phyloP scores from a whole-genome alignment of 2,113 vertebrate species.

The Macquaria ambigua region DNA sequence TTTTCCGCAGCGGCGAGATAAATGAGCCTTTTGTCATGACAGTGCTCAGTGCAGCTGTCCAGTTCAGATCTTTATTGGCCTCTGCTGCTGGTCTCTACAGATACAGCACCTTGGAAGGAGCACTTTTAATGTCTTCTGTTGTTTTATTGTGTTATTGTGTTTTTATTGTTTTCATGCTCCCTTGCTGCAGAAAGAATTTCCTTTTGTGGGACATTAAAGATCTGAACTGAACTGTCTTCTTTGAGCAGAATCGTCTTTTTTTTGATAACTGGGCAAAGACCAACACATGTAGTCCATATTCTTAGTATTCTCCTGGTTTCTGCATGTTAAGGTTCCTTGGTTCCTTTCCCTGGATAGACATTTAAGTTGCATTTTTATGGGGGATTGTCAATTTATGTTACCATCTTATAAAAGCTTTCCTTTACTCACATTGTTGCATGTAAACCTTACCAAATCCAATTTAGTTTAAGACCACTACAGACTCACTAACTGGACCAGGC shows the following conservation, averaged over 20 bases:
- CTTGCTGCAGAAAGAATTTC: background rate
- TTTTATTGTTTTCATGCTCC: conserved; percentile 1
- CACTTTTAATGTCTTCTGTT: background rate
- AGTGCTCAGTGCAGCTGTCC: background rate
- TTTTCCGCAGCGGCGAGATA: background rate
- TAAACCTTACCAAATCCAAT: background rate
- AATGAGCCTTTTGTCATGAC: background rate
- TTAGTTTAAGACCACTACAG: background rate
- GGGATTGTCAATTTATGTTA: background rate
- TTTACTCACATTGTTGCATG: too few species aligned
- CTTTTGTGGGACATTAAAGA: background rate
- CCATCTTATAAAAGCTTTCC: too few species aligned
- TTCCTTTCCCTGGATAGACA: too few species aligned
- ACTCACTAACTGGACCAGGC: background rate
- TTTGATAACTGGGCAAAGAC: background rate
- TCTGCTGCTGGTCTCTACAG: background rate
- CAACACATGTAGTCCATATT: background rate
- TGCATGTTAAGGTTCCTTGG: background rate
- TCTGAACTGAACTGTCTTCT: background rate
- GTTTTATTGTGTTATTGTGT: background rate
- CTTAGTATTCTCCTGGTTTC: background rate
- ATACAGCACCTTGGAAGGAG: background rate
- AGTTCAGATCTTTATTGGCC: background rate
- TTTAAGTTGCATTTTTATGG: background rate
- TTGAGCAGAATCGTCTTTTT: too few species aligned